Evolutionary conservation across 2,888 invertebrate genomes (phyloP).

Genomic region (Caenorhabditis angaria): DNA sequence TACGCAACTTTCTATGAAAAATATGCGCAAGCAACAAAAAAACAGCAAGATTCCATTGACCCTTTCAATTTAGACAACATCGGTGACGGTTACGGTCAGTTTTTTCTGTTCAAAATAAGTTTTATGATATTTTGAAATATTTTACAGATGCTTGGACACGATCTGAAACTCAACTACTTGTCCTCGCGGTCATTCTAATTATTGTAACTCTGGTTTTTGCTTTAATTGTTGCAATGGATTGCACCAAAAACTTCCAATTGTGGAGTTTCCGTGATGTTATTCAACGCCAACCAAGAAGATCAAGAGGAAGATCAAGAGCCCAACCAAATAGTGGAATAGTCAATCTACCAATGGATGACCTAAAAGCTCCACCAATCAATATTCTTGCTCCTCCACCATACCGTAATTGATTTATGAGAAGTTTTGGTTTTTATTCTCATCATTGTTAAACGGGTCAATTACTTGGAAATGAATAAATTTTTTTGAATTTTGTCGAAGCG

Average conservation of each 20-base stretch:
- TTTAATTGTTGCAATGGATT: constrained; percentile 25
- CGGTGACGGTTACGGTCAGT: constrained; percentile 34
- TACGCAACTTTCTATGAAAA: constrained; percentile 28
- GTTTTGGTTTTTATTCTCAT: too few relatives aligned
- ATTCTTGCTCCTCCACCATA: too few relatives aligned
- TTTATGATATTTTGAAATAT: too few relatives aligned
- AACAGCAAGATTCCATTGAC: constrained; percentile 3
- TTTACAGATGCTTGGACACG: constrained; percentile 34
- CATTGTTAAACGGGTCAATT: too few relatives aligned
- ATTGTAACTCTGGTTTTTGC: constrained; percentile 25
- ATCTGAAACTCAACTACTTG: constrained; percentile 26
- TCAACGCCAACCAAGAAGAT: neutral
- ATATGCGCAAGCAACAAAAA: constrained; percentile 4
- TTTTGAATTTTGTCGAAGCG: too few relatives aligned
- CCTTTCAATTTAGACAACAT: constrained; percentile 38
- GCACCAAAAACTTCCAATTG: constrained; percentile 3
- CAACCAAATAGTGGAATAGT: neutral
- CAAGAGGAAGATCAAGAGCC: neutral
- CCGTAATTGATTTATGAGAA: too few relatives aligned
- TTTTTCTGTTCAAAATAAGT: too few relatives aligned
- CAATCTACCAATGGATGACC: neutral
- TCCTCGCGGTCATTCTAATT: constrained; percentile 26
- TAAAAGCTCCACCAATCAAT: neutral
- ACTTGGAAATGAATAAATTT: too few relatives aligned
- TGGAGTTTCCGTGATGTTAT: neutral